Percentiles rank a stretch among this genome's conserved stretches.
These are phyloP conservation scores for Metopolophium dirhodum DNA, from an alignment of 1,140 invertebrate genomes.

Conservation along the genomic window DNA sequence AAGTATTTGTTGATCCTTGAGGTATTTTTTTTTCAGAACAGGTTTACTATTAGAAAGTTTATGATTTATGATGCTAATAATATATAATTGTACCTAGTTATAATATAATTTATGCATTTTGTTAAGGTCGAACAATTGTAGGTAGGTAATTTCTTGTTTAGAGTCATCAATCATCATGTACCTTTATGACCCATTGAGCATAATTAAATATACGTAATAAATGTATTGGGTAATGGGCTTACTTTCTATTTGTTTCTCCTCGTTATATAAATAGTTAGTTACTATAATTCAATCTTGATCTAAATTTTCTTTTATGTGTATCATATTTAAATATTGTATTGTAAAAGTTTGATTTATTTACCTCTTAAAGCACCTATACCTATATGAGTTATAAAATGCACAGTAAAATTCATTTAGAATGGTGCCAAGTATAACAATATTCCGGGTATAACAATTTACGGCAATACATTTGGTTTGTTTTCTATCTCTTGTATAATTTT, in stretches of 20 bases:
- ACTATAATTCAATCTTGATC: neutral
- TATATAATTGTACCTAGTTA: neutral
- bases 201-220: neutral
- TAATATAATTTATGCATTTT: neutral
- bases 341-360: neutral
- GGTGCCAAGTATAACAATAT: neutral
- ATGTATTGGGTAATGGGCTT: neutral
- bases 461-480: neutral
- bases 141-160: neutral
- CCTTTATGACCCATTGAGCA: neutral
- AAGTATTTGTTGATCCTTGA: neutral
- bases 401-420: neutral
- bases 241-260: neutral
- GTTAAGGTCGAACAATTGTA: neutral
- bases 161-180: neutral
- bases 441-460: too few relatives aligned
- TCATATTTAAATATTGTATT: neutral
- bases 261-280: neutral
- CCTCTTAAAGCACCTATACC: neutral
- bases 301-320: neutral
- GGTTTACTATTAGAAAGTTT: neutral
- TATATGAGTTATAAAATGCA: neutral
- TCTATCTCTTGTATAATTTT: too few relatives aligned
- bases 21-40: neutral
- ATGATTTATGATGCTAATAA: neutral